phyloP scores from a whole-genome alignment of 2,113 vertebrate species.

The Gymnobelideus leadbeateri region DNA sequence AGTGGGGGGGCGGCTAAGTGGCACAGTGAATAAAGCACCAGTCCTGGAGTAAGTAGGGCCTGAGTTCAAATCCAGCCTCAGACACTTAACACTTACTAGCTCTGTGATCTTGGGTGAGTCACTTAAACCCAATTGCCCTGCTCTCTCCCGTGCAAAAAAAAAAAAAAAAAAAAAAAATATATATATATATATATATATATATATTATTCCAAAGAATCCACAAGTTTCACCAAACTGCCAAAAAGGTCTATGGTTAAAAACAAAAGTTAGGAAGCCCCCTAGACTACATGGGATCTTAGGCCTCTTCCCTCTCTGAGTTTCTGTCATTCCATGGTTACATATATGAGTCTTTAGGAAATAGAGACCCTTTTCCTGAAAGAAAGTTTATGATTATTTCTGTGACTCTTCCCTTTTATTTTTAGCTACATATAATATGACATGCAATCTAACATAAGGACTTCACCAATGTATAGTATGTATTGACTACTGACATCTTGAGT shows the following conservation, averaged over 20 bases:
- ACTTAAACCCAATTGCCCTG: too few relatives aligned
- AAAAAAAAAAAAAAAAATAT: too few relatives aligned
- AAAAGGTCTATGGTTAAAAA: neutral
- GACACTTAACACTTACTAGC: too few relatives aligned
- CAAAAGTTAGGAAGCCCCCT: neutral
- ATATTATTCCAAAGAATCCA: neutral
- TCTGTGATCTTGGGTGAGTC: too few relatives aligned
- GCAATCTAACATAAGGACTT: slow-evolving; percentile 17
- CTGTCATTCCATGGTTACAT: neutral
- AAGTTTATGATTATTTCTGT: neutral
- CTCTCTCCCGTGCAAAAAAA: too few relatives aligned
- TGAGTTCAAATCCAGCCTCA: too few relatives aligned
- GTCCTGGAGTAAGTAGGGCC: too few relatives aligned
- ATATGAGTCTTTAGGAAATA: neutral
- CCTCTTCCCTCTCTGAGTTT: neutral
- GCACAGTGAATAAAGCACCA: too few relatives aligned
- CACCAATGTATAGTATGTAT: slow-evolving; percentile 17
- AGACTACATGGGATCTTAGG: neutral
- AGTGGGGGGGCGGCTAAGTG: too few relatives aligned
- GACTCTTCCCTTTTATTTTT: neutral
- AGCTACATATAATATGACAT: neutral
- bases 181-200: too few relatives aligned
- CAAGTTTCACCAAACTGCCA: neutral
- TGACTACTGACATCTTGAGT: neutral
- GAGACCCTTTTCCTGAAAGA: neutral